phyloP scores from a whole-genome alignment of 2,797 vertebrate species.

The Chelon labrosus region DNA sequence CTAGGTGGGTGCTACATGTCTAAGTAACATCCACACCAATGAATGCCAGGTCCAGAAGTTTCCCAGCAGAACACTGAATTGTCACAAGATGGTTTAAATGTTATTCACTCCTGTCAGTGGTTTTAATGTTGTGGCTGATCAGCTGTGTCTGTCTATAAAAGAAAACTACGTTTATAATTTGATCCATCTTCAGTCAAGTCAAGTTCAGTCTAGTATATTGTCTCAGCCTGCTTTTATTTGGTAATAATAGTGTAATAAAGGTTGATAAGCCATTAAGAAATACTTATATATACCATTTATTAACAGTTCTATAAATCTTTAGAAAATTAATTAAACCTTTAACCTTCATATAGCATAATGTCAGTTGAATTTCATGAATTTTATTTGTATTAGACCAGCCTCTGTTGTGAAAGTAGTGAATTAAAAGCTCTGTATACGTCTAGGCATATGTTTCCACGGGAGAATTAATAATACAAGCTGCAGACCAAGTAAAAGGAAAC shows the following conservation, averaged over 20 bases:
- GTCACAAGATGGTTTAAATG: too few species aligned
- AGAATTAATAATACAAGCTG: neutral
- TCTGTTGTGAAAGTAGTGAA: neutral
- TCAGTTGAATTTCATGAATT: neutral
- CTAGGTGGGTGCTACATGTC: too few species aligned
- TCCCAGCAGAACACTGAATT: too few species aligned
- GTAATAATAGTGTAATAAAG: neutral
- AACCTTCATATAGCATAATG: neutral
- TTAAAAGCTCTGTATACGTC: neutral
- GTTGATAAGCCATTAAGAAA: neutral
- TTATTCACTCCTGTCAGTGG: too few species aligned
- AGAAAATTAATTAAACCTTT: neutral
- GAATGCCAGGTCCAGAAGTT: too few species aligned
- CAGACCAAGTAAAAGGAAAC: conserved; percentile 10
- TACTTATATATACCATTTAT: neutral
- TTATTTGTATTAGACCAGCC: neutral
- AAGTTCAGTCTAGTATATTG: too few species aligned
- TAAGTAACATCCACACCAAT: too few species aligned
- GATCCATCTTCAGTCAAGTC: too few species aligned
- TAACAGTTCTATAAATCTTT: neutral
- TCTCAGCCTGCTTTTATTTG: too few species aligned
- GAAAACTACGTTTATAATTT: too few species aligned
- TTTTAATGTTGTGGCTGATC: too few species aligned
- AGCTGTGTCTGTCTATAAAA: too few species aligned
- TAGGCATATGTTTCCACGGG: neutral